A percentile compares a stretch with the other conserved stretches of the same genome.
phyloP scores from a whole-genome alignment of 2,888 invertebrate genomes.

The Craniophora ligustri region DNA sequence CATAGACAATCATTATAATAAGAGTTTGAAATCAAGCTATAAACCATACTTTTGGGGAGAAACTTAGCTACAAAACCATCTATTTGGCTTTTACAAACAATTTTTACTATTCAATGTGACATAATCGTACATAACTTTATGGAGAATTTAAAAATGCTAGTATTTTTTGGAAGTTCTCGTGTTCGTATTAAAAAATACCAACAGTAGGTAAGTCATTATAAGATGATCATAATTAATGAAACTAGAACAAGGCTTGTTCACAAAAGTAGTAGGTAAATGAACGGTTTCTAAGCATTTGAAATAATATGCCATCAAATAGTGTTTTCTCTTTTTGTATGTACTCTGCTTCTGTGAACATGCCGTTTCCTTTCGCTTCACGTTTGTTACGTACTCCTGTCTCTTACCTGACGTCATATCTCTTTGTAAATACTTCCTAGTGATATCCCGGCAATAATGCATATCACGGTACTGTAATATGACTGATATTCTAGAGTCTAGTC shows the following conservation, averaged over 20 bases:
- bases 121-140: constrained; percentile 4
- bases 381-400: constrained; percentile 55
- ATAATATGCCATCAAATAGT: constrained; percentile 15
- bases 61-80: constrained; percentile 22
- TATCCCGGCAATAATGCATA: constrained; percentile 87
- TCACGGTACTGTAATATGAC: constrained; percentile 79
- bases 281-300: constrained; percentile 15
- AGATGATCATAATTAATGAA: constrained; percentile 23
- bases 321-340: constrained; percentile 17
- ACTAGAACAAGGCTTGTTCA: constrained; percentile 37
- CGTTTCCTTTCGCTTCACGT: constrained; percentile 51
- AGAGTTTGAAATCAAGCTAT: constrained; percentile 28
- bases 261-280: constrained; percentile 30
- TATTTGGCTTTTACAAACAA: constrained; percentile 14
- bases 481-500: constrained; percentile 70
- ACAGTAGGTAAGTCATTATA: constrained; percentile 33
- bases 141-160: constrained; percentile 23
- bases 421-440: constrained; percentile 75
- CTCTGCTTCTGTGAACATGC: constrained; percentile 40
- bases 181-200: constrained; percentile 23
- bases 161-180: constrained; percentile 35
- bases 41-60: constrained; percentile 25
- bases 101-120: constrained; percentile 20
- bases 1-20: constrained; percentile 37
- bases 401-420: constrained; percentile 67